Evolutionary conservation across 2,113 vertebrate species (phyloP).

Genomic region (Lampris incognitus): DNA sequence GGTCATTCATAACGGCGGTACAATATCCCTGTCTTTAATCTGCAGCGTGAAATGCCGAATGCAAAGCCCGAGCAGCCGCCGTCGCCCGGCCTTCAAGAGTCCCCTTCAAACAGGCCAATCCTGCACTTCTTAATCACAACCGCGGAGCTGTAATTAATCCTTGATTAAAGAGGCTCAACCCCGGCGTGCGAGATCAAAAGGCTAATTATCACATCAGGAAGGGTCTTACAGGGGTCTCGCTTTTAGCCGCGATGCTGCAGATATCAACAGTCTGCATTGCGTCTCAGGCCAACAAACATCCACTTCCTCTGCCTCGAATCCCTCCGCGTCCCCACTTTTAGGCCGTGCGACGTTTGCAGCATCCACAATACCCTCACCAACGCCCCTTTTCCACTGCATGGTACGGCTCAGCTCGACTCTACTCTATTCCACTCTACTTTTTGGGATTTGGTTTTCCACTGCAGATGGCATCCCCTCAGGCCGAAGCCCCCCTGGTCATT

Average conservation of each 20-base stretch:
- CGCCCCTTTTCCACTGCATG: no score
- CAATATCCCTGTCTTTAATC: background rate
- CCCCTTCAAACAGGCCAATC: slow-evolving; percentile 17
- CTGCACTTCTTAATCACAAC: slow-evolving; percentile 49
- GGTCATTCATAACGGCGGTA: background rate
- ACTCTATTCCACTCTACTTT: no score
- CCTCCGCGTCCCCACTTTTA: background rate
- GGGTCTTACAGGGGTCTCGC: slow-evolving; percentile 30
- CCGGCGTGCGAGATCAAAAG: slow-evolving; percentile 55
- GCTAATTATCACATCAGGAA: slow-evolving; percentile 58
- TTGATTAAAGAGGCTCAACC: slow-evolving; percentile 66
- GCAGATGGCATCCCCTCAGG: no score
- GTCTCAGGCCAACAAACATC: slow-evolving; percentile 16
- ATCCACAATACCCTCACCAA: no score
- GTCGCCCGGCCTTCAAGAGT: background rate
- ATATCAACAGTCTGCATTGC: slow-evolving; percentile 22
- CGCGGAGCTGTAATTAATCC: slow-evolving; percentile 61
- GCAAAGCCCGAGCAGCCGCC: background rate
- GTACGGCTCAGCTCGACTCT: no score
- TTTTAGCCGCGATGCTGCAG: slow-evolving; percentile 42
- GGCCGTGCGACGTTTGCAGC: no score
- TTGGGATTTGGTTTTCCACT: no score
- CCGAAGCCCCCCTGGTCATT: no score
- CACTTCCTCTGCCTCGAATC: slow-evolving; percentile 1
- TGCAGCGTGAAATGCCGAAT: background rate